Base-by-base conservation (phyloP, 2,888 invertebrate genomes). In the Temnothorax rugatulus region DNA sequence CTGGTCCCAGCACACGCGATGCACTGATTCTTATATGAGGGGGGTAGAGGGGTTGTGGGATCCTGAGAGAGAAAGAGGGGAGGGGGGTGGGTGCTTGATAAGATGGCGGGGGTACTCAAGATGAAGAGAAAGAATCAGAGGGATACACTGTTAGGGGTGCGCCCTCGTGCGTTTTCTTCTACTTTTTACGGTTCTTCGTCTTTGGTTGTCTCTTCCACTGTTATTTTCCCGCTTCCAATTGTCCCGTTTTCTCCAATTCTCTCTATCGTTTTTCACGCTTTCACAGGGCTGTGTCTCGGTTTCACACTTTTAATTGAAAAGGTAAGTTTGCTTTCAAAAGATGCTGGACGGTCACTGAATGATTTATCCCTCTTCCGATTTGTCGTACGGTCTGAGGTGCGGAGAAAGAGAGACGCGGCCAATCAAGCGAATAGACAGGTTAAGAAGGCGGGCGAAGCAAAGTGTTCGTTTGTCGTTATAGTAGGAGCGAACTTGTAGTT, bases 11-110 rank as follows among this genome's bases (percentile, higher is more conserved):
- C 91, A 93, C 93, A 91, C 92, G 91, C 92, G 92, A 91, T 91
- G 93, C 94, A 94, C 93, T 92, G 93, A 94, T 94, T 94, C 93
- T 94, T 94, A 94, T 94, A 93, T 59, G 89, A 91, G 91, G 91
- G 29, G 91, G 88, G 44, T n/a, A 77, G 29, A 57, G 77, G 87
- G 82, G 87, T 85, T 85, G 84, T 85, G 81, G 77, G 86, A 84
- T 74, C 81, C 86, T 82, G 71, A 71, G 83, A 66, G 83, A 71
- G 84, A 71, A 81, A 83, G 57, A 64, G 82, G 81, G 86, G 69
- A 84, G 86, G 71, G 57, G 57, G 83, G 85, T 84, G 82, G 85
- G 84, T 87, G 85, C 71, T 85, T 85, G 84, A 90, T 89, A 88
- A 89, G 84, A 86, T 89, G 89, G 90, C 88, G 91, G 90, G 86